Conservation (phyloP, 2,888 invertebrate genomes). For the Invenusta paracnida region DNA sequence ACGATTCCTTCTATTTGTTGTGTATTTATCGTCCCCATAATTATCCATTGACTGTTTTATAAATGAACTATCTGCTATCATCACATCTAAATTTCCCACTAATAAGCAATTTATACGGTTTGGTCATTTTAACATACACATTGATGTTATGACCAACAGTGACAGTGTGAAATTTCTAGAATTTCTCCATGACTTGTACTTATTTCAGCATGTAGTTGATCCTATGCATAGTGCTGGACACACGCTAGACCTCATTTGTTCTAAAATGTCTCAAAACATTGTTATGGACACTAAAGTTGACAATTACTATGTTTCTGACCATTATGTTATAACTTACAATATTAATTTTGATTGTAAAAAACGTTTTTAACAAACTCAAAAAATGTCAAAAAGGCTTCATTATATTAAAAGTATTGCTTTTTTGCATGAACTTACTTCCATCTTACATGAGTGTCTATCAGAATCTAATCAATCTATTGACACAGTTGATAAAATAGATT, state of each 20-base stretch:
- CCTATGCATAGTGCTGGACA: background rate
- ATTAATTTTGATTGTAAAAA: background rate
- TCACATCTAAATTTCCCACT: background rate
- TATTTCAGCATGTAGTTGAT: background rate
- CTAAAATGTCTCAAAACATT: background rate
- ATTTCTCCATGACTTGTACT: background rate
- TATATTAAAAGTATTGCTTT: no score
- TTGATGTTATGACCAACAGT: background rate
- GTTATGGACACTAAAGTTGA: background rate
- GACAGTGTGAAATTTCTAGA: background rate
- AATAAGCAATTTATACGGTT: background rate
- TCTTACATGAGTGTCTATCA: no score
- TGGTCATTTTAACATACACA: background rate
- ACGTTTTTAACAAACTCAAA: background rate
- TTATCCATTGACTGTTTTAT: no score
- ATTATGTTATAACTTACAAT: background rate
- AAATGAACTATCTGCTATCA: background rate
- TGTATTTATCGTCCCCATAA: no score
- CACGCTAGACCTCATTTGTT: background rate
- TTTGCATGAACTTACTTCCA: no score
- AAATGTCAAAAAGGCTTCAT: no score
- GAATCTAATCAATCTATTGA: no score
- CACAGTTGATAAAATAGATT: no score
- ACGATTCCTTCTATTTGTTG: no score
- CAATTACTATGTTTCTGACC: background rate